Conservation (phyloP, 2,797 vertebrate species). For the Xiphophorus birchmanni region DNA sequence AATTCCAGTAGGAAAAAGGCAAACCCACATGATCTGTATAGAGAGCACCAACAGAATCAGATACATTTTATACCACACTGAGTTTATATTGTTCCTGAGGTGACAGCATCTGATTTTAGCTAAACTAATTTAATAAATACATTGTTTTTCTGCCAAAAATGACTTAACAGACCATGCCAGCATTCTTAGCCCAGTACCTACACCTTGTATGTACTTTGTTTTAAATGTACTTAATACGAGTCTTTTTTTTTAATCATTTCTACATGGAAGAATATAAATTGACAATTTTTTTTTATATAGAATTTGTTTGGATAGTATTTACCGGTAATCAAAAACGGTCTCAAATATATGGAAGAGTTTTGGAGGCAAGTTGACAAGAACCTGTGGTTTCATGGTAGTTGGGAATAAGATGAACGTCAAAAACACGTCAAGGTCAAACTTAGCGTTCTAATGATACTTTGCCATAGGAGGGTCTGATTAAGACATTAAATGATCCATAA, state of each 20-base stretch:
- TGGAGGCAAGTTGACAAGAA: neutral
- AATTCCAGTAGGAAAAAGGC: slow-evolving; percentile 77
- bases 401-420: neutral
- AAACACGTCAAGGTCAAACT: neutral
- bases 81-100: slow-evolving; percentile 78
- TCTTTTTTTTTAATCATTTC: neutral
- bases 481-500: neutral
- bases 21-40: slow-evolving; percentile 79
- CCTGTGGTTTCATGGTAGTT: neutral
- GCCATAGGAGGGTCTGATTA: neutral
- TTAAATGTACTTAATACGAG: neutral
- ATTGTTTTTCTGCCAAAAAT: slow-evolving; percentile 8
- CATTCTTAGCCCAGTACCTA: slow-evolving; percentile 11
- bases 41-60: slow-evolving; percentile 76
- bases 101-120: slow-evolving; percentile 81
- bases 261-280: neutral
- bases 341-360: neutral
- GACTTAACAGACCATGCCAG: slow-evolving; percentile 39
- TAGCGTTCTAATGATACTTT: neutral
- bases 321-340: neutral
- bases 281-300: neutral
- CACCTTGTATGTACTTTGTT: slow-evolving; percentile 14
- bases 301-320: neutral
- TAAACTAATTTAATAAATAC: slow-evolving; percentile 11
- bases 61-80: slow-evolving; percentile 81